Evolutionary conservation across 1,140 invertebrate species (phyloP).

Genomic region (Sesamia nonagrioides): DNA sequence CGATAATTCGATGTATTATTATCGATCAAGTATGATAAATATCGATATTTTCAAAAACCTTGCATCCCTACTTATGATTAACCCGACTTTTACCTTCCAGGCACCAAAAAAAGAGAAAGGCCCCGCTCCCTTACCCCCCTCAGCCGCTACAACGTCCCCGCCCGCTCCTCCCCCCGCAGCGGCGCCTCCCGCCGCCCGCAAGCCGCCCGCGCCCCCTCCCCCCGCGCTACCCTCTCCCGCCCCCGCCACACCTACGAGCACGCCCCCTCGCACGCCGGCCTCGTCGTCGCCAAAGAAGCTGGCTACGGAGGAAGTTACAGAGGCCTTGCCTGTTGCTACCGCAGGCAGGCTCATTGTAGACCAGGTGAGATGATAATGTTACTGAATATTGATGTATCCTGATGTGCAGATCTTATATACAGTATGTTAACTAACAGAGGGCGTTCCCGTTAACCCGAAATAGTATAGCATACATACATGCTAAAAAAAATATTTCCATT

Average conservation of each 20-base stretch:
- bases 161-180: constrained; percentile 79
- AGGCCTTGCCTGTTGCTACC: constrained; percentile 74
- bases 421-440: no score
- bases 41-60: no score
- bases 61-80: background rate
- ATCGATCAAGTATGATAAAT: no score
- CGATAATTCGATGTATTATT: no score
- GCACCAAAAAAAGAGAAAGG: constrained; percentile 91
- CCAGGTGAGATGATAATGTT: constrained; percentile 59
- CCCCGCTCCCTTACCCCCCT: constrained; percentile 90
- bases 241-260: constrained; percentile 54
- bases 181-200: constrained; percentile 85
- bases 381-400: no score
- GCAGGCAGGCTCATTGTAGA: constrained; percentile 73
- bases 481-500: no score
- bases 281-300: constrained; percentile 67
- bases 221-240: constrained; percentile 65
- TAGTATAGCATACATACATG: no score
- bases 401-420: no score
- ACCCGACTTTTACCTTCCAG: constrained; percentile 47
- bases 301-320: constrained; percentile 51
- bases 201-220: constrained; percentile 86
- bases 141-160: constrained; percentile 86
- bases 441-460: no score
- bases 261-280: constrained; percentile 80